These are phyloP conservation scores for Coelopa pilipes DNA, from an alignment of 2,888 invertebrate species.

Conservation along the genomic window DNA sequence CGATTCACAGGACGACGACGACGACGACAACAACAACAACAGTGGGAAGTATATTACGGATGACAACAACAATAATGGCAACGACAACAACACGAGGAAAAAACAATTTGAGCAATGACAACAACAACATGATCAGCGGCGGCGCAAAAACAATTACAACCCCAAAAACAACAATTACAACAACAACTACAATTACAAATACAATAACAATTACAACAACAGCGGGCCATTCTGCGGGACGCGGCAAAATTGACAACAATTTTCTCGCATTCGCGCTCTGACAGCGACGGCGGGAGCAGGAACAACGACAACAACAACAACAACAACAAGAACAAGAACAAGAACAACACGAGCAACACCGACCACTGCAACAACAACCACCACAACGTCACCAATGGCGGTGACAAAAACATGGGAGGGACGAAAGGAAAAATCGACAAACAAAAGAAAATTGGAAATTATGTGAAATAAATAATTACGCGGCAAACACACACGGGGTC, in stretches of 20 bases:
- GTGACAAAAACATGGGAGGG: too few species aligned
- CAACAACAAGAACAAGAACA: not conserved
- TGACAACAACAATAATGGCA: constrained; percentile 12
- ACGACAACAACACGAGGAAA: not conserved
- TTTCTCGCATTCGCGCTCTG: constrained; percentile 34
- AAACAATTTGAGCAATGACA: not conserved
- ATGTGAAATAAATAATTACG: constrained; percentile 39
- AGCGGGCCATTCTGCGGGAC: not conserved
- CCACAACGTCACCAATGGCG: too few species aligned
- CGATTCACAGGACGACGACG: too few species aligned
- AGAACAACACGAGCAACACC: not conserved
- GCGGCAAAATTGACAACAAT: constrained; percentile 32
- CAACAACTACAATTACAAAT: not conserved
- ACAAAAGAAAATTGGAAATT: constrained; percentile 44
- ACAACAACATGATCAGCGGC: not conserved
- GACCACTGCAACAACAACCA: not conserved
- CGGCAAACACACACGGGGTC: constrained; percentile 3
- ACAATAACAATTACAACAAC: constrained; percentile 5
- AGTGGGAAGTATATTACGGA: too few species aligned
- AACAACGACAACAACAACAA: not conserved
- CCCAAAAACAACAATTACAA: not conserved
- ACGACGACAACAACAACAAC: too few species aligned
- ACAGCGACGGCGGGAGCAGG: not conserved
- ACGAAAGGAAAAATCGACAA: not conserved
- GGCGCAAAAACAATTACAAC: constrained; percentile 39